Conservation (phyloP, 1,140 invertebrate species). For the Archivesica marissinica region DNA sequence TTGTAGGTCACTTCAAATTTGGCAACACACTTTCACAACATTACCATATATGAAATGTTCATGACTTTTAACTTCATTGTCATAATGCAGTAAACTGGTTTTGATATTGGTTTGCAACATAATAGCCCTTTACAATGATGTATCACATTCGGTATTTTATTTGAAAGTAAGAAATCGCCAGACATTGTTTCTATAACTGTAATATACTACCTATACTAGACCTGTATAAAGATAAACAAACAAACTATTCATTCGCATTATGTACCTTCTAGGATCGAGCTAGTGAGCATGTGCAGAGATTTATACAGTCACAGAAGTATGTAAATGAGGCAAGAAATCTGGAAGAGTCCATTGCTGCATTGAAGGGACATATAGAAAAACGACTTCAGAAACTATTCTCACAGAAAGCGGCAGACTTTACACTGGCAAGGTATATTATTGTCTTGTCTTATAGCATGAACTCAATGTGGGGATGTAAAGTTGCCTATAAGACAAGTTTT, state of each 20-base stretch:
- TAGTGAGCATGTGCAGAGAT: conserved; percentile 64
- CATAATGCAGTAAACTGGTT: too few relatives aligned
- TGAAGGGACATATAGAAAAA: conserved; percentile 59
- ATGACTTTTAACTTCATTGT: too few relatives aligned
- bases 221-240: conserved; percentile 50
- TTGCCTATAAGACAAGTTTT: conserved; percentile 10
- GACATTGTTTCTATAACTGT: too few relatives aligned
- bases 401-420: conserved; percentile 50
- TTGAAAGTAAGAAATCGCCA: too few relatives aligned
- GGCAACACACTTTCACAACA: too few relatives aligned
- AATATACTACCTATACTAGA: too few relatives aligned
- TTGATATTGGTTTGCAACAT: too few relatives aligned
- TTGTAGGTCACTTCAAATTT: too few relatives aligned
- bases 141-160: conserved; percentile 29
- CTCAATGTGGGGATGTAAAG: background rate
- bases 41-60: too few relatives aligned
- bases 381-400: conserved; percentile 54
- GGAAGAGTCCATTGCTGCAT: conserved; percentile 49
- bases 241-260: conserved; percentile 27
- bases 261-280: conserved; percentile 49
- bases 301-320: conserved; percentile 70
- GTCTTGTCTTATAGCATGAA: background rate
- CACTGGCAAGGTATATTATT: conserved; percentile 51
- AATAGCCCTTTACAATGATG: too few relatives aligned
- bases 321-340: conserved; percentile 58